Evolutionary conservation across 2,797 vertebrate genomes (phyloP), one percentile per base, ranked within the genome.

Genomic region (Periparus ater): DNA sequence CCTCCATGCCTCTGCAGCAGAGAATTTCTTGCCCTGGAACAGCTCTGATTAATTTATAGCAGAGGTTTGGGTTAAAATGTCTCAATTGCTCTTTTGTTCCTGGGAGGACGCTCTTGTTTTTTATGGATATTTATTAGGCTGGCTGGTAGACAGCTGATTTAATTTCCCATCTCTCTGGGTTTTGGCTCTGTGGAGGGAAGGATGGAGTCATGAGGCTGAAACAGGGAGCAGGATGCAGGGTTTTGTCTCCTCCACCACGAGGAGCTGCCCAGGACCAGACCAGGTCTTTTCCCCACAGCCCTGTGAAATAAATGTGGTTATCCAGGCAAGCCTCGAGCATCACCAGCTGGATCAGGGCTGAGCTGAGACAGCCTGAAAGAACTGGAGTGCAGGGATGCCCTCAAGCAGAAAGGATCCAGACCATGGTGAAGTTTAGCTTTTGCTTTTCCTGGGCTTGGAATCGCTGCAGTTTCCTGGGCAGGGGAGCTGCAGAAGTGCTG

Each of bases 31-130:
- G 0, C 62, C 73, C 90, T 94, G 80, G 95, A 95, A 75, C 94
- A 94, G 54, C 57, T 42, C 88, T 42, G 58, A 89, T 81, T 94
- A 93, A 90, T 87, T 95, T 94, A 93, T 85, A 70, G 80, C 11
- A 7, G 85, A 92, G 84, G 77, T 95, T 96, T 93, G 75, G 26
- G 61, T 78, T 94, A 83, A 95, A 92, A 92, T 30, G 68, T 63
- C 83, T 91, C 85, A 94, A 80, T 74, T 58, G 77, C 60, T 88
- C 83, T 85, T 90, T 92, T 95, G 73, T 90, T 95, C 88, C 75
- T 54, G 58, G 75, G 78, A 92, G 57, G 51, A 44, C 19, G 10
- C 48, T 85, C 63, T 82, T 36, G 83, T 29, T 87, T 96, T 93
- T 89, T 40, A 67, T 10, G 67, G 84, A 47, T 95, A 93, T 88